Base-by-base conservation (phyloP, 2,888 invertebrate genomes). In the Eupelmus urozonus region DNA sequence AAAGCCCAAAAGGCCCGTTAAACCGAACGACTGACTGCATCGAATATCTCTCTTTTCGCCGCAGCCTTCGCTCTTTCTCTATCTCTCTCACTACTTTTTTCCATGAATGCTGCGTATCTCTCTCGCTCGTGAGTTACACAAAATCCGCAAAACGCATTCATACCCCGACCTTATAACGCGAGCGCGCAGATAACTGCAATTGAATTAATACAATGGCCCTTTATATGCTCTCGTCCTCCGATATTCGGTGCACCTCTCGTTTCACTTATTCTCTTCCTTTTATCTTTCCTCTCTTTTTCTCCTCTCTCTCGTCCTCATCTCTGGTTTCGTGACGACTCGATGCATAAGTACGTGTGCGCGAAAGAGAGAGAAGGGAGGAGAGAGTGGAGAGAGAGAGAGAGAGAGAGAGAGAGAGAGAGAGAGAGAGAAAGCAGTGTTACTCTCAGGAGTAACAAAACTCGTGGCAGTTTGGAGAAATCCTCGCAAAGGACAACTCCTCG, bases 151-250 rank as follows among this genome's bases (percentile, higher is more conserved):
- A 53, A 18, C 25, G 29, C 66, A 65, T 49, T 49, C 45, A 63
- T 53, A 57, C 45, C 34, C 23, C 63, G 69, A 65, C 45, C 70
- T 59, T 70, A 74, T 70, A 70, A 71, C 79, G 80, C 74, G 78
- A 70, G 80, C 74, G 78, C 72, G 60, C 80, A 82, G 83, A 83
- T 83, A 83, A 82, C 82, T 82, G 82, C 82, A 81, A 82, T 83
- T 82, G 83, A 83, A 83, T 82, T 82, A 83, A 83, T 82, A 83
- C 83, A 82, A 83, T 82, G 82, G 83, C 76, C 82, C 76, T 82
- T 83, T 83, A 83, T 82, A 27, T 59, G 42, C 70, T 65, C 57
- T n/a, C n/a, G n/a, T n/a, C n/a, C n/a, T n/a, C 55, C 70, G 74
- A 77, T 77, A 77, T 77, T 72, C 60, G 77, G 66, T 59, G 53